Conservation (phyloP, 2,113 vertebrate species). For the Coptodon rendalli region DNA sequence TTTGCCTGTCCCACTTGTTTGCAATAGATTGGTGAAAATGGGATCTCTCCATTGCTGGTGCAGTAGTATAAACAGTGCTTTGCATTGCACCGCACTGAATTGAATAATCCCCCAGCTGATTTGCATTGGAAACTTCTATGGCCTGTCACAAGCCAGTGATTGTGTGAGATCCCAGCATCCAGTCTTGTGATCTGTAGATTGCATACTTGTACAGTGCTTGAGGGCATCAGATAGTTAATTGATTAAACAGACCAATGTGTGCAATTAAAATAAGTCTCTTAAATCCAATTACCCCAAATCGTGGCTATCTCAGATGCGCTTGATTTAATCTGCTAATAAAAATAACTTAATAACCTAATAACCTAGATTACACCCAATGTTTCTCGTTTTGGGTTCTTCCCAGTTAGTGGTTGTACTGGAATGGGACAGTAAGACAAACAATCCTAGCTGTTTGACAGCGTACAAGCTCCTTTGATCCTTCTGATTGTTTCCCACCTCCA, state of each 20-base stretch:
- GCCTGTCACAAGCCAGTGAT: not conserved
- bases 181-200: not conserved
- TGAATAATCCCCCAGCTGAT: conserved; percentile 2
- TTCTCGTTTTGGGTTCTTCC: not conserved
- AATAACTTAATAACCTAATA: not conserved
- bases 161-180: not conserved
- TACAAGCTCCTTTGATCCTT: not conserved
- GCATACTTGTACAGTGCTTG: not conserved
- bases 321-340: not conserved
- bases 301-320: not conserved
- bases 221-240: not conserved
- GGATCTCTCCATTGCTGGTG: not conserved
- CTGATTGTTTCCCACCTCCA: not conserved
- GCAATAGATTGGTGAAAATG: not conserved
- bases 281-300: not conserved
- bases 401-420: not conserved
- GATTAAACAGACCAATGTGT: not conserved
- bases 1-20: conserved; percentile 22
- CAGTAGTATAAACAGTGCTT: not conserved
- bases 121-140: conserved; percentile 42
- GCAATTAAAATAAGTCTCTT: not conserved
- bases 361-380: not conserved
- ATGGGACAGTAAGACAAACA: not conserved
- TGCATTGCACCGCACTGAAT: conserved; percentile 34
- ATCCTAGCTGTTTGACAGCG: not conserved